Conservation (phyloP, 2,113 vertebrate genomes). For the Syrmaticus mikado region DNA sequence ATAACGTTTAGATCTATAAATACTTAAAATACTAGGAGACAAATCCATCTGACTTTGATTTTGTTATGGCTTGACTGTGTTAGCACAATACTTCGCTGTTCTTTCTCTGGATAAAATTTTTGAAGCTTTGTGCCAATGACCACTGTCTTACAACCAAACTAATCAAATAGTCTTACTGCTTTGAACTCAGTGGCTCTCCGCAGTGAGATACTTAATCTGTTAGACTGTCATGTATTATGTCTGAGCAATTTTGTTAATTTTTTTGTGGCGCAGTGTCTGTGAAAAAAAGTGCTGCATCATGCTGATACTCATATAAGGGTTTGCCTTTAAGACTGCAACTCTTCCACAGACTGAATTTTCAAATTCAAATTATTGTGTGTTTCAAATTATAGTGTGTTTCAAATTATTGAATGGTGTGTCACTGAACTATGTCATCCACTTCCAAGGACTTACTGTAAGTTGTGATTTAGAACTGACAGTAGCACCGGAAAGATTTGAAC, state of each 20-base stretch:
- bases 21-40: not conserved
- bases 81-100: not conserved
- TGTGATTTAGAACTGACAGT: not conserved
- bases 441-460: not conserved
- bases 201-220: not conserved
- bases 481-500: not conserved
- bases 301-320: not conserved
- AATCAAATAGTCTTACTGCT: not conserved
- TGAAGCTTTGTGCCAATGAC: not conserved
- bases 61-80: not conserved
- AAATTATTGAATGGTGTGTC: not conserved
- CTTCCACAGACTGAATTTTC: not conserved
- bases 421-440: not conserved
- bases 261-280: not conserved
- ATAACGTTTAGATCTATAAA: not conserved
- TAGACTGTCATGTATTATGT: not conserved
- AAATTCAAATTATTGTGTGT: not conserved
- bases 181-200: not conserved
- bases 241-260: not conserved
- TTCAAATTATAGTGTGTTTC: not conserved
- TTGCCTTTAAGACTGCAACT: not conserved
- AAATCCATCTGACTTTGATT: not conserved
- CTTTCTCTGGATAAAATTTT: not conserved
- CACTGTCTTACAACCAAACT: not conserved
- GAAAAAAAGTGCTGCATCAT: not conserved